These are phyloP conservation scores for Drosophila grimshawi DNA, from an alignment of 1,140 invertebrate species.

Conservation along the genomic window DNA sequence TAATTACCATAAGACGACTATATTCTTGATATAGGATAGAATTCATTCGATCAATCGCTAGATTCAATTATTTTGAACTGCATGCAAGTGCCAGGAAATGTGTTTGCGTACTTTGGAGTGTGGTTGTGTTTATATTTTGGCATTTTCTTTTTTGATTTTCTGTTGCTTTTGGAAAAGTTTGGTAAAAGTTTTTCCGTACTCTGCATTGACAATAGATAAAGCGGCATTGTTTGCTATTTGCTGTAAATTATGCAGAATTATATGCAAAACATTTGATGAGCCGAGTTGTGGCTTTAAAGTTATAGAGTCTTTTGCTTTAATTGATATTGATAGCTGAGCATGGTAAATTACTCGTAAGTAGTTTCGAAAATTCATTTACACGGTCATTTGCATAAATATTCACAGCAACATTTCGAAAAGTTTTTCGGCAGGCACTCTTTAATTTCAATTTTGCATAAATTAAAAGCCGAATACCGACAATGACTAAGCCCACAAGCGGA, in stretches of 20 bases:
- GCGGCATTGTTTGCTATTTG: conserved; percentile 60
- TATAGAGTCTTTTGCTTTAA: conserved; percentile 39
- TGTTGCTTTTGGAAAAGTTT: conserved; percentile 60
- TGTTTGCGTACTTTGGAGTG: conserved; percentile 22
- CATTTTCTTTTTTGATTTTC: conserved; percentile 53
- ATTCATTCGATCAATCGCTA: background rate
- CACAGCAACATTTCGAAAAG: conserved; percentile 47
- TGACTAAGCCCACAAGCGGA: conserved; percentile 60
- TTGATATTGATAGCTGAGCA: conserved; percentile 58
- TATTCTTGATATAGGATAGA: conserved; percentile 2
- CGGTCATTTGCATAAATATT: conserved; percentile 70
- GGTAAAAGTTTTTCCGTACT: conserved; percentile 45
- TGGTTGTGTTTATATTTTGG: conserved; percentile 27
- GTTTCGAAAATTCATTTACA: conserved; percentile 70
- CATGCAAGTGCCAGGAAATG: conserved; percentile 24
- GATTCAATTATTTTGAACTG: background rate
- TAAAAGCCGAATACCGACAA: conserved; percentile 50
- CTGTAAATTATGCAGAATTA: conserved; percentile 65
- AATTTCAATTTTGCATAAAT: conserved; percentile 82
- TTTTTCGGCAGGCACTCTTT: conserved; percentile 56
- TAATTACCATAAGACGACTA: too few species aligned
- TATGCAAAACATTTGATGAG: conserved; percentile 37
- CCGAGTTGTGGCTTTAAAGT: background rate
- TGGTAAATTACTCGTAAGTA: conserved; percentile 64
- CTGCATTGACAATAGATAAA: conserved; percentile 48